Percentiles rank a stretch among this genome's conserved stretches.
phyloP scores from a whole-genome alignment of 1,140 invertebrate species.

The Sycophaga agraensis region DNA sequence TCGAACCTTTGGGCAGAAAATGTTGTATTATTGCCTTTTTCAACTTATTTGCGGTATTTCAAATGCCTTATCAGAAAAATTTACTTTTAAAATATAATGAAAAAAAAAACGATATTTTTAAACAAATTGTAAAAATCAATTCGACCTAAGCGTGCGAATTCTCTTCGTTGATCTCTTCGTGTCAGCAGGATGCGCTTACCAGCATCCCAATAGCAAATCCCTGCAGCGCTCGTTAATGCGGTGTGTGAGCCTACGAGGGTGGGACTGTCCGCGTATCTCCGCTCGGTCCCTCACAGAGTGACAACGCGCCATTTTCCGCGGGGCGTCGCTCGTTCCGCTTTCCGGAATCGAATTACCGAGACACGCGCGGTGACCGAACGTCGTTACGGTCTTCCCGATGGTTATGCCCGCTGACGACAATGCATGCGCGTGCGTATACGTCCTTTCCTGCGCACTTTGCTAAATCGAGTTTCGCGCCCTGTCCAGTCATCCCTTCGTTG shows the following conservation, averaged over 20 bases:
- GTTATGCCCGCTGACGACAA: constrained; percentile 10
- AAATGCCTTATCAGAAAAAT: no score
- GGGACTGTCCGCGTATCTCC: background rate
- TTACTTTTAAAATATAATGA: no score
- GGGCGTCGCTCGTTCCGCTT: constrained; percentile 3
- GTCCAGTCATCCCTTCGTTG: background rate
- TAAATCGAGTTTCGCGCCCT: background rate
- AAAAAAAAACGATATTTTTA: no score
- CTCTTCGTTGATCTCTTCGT: no score
- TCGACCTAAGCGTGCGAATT: no score
- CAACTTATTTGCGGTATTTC: no score
- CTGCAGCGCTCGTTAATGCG: no score
- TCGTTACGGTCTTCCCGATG: constrained; percentile 18
- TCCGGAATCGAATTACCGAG: constrained; percentile 21
- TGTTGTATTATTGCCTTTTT: background rate
- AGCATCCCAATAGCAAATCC: no score
- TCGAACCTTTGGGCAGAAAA: background rate
- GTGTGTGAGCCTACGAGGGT: no score
- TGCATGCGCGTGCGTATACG: background rate
- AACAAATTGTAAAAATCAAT: no score
- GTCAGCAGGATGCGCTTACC: no score
- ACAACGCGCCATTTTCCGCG: constrained; percentile 9
- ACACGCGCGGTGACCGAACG: constrained; percentile 6
- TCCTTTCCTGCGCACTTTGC: background rate
- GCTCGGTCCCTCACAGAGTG: no score